A percentile compares a stretch with the other conserved stretches of the same genome.
phyloP scores from a whole-genome alignment of 1,140 invertebrate species.

The Halotydeus destructor region DNA sequence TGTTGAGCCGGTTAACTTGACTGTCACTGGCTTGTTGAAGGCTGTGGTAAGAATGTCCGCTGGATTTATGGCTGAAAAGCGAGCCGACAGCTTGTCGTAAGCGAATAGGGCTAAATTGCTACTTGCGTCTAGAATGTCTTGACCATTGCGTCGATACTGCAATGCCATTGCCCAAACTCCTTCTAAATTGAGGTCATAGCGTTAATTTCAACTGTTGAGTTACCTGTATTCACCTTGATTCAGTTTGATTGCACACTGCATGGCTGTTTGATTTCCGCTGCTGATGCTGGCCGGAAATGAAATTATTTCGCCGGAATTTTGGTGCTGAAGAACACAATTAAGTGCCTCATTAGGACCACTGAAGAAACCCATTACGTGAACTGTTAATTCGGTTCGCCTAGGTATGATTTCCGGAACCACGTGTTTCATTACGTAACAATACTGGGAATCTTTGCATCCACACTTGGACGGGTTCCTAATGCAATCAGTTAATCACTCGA shows the following conservation, averaged over 20 bases:
- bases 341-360: constrained; percentile 4
- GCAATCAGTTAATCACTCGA: background rate
- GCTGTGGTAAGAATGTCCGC: background rate
- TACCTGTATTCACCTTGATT: constrained; percentile 6
- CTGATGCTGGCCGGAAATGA: constrained; percentile 10
- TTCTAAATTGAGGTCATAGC: constrained; percentile 2
- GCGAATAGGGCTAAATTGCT: constrained; percentile 2
- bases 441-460: constrained; percentile 11
- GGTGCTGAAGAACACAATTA: constrained; percentile 4
- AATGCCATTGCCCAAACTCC: constrained; percentile 5
- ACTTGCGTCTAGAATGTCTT: background rate
- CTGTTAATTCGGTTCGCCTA: constrained; percentile 4
- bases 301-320: background rate
- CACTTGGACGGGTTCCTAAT: constrained; percentile 9
- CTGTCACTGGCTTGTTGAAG: background rate
- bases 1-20: background rate
- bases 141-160: background rate
- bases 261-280: constrained; percentile 7
- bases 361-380: constrained; percentile 11
- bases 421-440: constrained; percentile 8
- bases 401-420: constrained; percentile 3
- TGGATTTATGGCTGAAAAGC: background rate
- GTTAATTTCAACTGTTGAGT: too few relatives aligned
- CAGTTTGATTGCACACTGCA: constrained; percentile 7
- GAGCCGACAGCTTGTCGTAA: background rate